Conservation (phyloP, 2,797 vertebrate genomes). For the Sebastes elongatus region DNA sequence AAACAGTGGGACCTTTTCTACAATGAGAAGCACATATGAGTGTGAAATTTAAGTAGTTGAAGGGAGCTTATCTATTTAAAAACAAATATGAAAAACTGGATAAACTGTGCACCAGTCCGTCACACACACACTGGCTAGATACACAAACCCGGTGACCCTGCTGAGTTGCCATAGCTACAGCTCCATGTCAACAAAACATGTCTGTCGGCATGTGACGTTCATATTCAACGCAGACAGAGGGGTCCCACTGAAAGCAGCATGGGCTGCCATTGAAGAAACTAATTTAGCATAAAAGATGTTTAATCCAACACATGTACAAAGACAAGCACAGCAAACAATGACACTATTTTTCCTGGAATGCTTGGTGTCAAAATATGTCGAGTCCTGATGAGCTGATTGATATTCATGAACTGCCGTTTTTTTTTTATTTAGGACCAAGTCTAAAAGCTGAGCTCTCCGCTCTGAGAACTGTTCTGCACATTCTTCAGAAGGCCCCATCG, state of each 20-base stretch:
- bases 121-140: slow-evolving; percentile 26
- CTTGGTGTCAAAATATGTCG: slow-evolving; percentile 54
- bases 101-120: slow-evolving; percentile 25
- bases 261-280: slow-evolving; percentile 46
- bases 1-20: slow-evolving; percentile 1
- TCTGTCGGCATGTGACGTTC: slow-evolving; percentile 54
- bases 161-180: slow-evolving; percentile 72
- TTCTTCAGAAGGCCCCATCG: not conserved
- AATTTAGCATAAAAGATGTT: slow-evolving; percentile 60
- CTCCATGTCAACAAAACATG: slow-evolving; percentile 72
- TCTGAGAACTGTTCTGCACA: slow-evolving; percentile 31
- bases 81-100: slow-evolving; percentile 59
- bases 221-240: slow-evolving; percentile 54
- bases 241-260: slow-evolving; percentile 44
- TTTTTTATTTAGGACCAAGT: slow-evolving; percentile 35
- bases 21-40: not conserved
- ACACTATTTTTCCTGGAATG: slow-evolving; percentile 38
- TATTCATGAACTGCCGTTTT: slow-evolving; percentile 63
- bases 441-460: slow-evolving; percentile 15
- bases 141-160: slow-evolving; percentile 64
- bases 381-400: slow-evolving; percentile 48
- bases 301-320: slow-evolving; percentile 51
- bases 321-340: slow-evolving; percentile 39
- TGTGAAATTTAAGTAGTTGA: slow-evolving; percentile 29
- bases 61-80: slow-evolving; percentile 40